Evolutionary conservation across 2,113 vertebrate genomes (phyloP), one percentile per base, ranked within the genome.

Genomic region (Atherinomorus stipes): DNA sequence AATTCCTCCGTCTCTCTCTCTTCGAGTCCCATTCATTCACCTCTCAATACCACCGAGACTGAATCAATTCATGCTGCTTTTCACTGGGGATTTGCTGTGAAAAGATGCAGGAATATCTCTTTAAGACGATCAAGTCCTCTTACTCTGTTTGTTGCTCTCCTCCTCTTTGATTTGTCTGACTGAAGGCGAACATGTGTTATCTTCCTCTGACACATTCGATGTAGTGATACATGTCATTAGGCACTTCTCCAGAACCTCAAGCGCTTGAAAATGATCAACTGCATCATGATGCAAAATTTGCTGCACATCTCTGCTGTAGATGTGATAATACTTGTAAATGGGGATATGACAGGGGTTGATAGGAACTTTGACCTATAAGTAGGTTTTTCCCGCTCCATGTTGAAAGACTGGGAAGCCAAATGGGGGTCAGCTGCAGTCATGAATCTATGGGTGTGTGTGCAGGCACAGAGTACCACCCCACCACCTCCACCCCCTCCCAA

Each of bases 11-110:
- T 74, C 50, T 73, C 71, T 71, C 71, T 71, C 60, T 74, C 62
- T 16, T 22, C 52, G 4, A 76, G 56, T 51, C 67, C 71, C 65
- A 64, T 87, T 91, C 85, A 89, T 84, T 82, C 74, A 28, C 72
- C 47, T 69, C 83, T 92, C 85, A 83, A 80, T 81, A 71, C 56
- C 56, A 25, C 75, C 13, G 66, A 84, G 89, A 91, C 86, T 69
- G 59, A 79, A 88, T 87, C 82, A 80, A 69, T 86, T 79, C 84
- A 66, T 54, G 74, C 61, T 50, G 86, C 86, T 87, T 89, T 91
- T 90, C 84, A 82, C 37, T 7, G 65, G 70, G 84, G 85, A 89
- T 90, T 91, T 89, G 49, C 66, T 7, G 58, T 63, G 60, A 71
- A 88, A 86, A 74, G 76, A 82, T 80, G 66, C 59, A 70, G 13